A percentile compares a stretch with the other conserved stretches of the same genome.
These are phyloP conservation scores for Oryzias celebensis DNA, from an alignment of 2,113 vertebrate species.

Conservation along the genomic window DNA sequence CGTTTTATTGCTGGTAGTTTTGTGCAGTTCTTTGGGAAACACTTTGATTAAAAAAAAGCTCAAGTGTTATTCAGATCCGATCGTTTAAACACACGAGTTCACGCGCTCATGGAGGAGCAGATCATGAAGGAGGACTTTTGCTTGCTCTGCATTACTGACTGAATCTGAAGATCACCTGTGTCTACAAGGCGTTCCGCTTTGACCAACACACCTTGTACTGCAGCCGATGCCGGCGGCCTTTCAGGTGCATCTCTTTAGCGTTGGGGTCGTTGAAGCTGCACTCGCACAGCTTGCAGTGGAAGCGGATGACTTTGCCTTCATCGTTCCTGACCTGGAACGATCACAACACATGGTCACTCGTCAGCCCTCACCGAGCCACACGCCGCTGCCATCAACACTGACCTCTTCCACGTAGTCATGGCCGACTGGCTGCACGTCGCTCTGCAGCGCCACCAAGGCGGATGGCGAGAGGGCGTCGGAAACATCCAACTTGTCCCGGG, in stretches of 20 bases:
- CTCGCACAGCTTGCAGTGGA: constrained; percentile 97
- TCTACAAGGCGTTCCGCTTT: background rate
- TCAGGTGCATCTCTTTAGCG: constrained; percentile 97
- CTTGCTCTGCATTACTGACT: too few relatives aligned
- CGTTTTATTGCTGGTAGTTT: too few relatives aligned
- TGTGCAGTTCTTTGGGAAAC: too few relatives aligned
- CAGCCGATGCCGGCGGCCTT: constrained; percentile 91
- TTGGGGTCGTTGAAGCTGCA: constrained; percentile 99
- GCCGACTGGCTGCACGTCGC: constrained; percentile 95
- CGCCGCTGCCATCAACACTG: constrained; percentile 11
- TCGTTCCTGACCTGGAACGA: constrained; percentile 90
- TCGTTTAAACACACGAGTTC: too few relatives aligned
- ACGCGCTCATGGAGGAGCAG: too few relatives aligned
- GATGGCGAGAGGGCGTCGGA: constrained; percentile 84
- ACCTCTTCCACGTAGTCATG: constrained; percentile 99
- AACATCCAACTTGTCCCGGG: constrained; percentile 83
- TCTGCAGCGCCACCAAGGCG: constrained; percentile 89
- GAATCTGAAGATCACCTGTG: too few relatives aligned
- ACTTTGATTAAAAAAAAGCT: too few relatives aligned
- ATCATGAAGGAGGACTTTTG: too few relatives aligned
- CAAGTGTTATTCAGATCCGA: too few relatives aligned
- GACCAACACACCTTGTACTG: constrained; percentile 89
- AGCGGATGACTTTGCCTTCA: constrained; percentile 97
- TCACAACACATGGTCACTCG: background rate
- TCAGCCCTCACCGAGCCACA: too few relatives aligned